Evolutionary conservation across 2,888 invertebrate species (phyloP).

Genomic region (Eretmocerus hayati): DNA sequence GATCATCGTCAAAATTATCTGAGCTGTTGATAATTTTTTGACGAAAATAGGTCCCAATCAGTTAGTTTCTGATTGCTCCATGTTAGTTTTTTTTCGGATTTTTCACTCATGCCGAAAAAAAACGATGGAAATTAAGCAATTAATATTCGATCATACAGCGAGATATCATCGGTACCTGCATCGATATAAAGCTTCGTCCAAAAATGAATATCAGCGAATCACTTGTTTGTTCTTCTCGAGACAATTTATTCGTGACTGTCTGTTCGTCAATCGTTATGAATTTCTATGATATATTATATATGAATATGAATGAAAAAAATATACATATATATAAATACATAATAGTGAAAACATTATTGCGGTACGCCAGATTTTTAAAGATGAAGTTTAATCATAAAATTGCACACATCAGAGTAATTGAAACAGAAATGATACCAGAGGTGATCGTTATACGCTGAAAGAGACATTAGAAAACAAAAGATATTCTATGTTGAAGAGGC

Average conservation of each 20-base stretch:
- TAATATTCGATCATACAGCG: no score
- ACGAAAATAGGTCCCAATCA: no score
- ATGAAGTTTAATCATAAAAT: constrained; percentile 1
- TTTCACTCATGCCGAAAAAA: no score
- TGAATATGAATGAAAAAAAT: neutral
- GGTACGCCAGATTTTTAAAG: neutral
- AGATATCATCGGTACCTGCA: no score
- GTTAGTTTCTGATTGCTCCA: no score
- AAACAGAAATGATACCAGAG: constrained; percentile 10
- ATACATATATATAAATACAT: neutral
- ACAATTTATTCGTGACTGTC: constrained; percentile 5
- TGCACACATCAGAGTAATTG: constrained; percentile 14
- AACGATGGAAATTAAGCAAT: no score
- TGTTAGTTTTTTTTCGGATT: no score
- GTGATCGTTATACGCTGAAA: constrained; percentile 19
- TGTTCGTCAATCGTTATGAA: constrained; percentile 5
- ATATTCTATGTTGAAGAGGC: neutral
- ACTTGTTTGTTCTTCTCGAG: no score
- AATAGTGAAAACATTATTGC: neutral
- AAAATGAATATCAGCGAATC: no score
- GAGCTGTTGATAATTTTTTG: no score
- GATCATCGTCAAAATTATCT: no score
- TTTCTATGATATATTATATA: constrained; percentile 8
- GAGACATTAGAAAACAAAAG: neutral
- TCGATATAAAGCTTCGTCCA: no score